Evolutionary conservation across 2,797 vertebrate species (phyloP).

Genomic region (Bradypodion pumilum): DNA sequence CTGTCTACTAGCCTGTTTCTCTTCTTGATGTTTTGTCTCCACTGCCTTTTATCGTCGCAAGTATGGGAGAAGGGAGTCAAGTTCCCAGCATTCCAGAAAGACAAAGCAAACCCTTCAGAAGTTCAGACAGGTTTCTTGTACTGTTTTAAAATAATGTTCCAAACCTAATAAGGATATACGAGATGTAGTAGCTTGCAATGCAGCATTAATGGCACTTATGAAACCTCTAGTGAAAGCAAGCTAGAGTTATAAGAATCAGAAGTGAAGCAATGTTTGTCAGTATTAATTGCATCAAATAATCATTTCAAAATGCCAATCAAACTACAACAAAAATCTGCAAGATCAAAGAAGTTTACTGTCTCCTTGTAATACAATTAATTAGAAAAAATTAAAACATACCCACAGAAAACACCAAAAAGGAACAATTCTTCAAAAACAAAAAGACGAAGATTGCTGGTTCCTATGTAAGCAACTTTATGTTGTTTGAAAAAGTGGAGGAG

Average conservation of each 20-base stretch:
- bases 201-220: neutral
- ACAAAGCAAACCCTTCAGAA: neutral
- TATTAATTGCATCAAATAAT: neutral
- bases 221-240: neutral
- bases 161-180: neutral
- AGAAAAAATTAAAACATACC: neutral
- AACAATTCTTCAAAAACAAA: neutral
- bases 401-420: neutral
- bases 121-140: neutral
- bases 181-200: neutral
- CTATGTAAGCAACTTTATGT: neutral
- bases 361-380: neutral
- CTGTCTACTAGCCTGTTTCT: neutral
- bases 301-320: slow-evolving; percentile 4
- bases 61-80: neutral
- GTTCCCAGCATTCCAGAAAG: neutral
- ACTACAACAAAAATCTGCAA: neutral
- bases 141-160: neutral
- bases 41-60: neutral
- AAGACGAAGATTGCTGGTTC: neutral
- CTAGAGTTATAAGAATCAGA: slow-evolving; percentile 12
- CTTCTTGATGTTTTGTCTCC: neutral
- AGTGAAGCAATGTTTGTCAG: neutral
- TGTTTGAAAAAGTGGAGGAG: slow-evolving; percentile 56
- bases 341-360: neutral